Conservation (phyloP, 2,113 vertebrate species). For the Nyctibius bracteatus region DNA sequence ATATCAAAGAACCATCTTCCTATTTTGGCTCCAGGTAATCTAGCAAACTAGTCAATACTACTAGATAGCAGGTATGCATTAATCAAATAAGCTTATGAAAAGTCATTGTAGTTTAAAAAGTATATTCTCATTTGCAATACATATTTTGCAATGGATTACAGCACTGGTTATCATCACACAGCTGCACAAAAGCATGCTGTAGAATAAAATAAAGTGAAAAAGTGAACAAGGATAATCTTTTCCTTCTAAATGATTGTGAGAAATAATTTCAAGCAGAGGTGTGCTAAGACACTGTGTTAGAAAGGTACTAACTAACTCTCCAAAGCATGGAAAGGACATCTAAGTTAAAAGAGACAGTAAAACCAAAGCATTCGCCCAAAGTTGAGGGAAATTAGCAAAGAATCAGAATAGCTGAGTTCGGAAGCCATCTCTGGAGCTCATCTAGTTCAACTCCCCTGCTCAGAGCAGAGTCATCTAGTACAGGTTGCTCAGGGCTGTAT, state of each 20-base stretch:
- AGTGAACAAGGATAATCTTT: background rate
- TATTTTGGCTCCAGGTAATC: background rate
- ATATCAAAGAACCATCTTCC: background rate
- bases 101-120: background rate
- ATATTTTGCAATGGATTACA: background rate
- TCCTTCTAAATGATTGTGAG: background rate
- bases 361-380: background rate
- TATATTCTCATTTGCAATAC: background rate
- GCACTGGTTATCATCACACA: background rate
- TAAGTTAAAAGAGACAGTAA: background rate
- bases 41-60: background rate
- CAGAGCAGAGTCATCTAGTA: background rate
- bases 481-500: background rate
- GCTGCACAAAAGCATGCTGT: background rate
- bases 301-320: background rate
- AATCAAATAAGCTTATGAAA: background rate
- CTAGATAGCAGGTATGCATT: background rate
- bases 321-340: background rate
- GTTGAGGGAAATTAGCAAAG: background rate
- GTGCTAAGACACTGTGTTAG: background rate
- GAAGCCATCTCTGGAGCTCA: background rate
- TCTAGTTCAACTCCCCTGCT: background rate
- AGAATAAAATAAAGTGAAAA: background rate
- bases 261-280: background rate
- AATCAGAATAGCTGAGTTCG: background rate